Percentiles rank a stretch among this genome's conserved stretches.
Evolutionary conservation across 2,888 invertebrate species (phyloP).

Genomic region (Lathronympha strigana): DNA sequence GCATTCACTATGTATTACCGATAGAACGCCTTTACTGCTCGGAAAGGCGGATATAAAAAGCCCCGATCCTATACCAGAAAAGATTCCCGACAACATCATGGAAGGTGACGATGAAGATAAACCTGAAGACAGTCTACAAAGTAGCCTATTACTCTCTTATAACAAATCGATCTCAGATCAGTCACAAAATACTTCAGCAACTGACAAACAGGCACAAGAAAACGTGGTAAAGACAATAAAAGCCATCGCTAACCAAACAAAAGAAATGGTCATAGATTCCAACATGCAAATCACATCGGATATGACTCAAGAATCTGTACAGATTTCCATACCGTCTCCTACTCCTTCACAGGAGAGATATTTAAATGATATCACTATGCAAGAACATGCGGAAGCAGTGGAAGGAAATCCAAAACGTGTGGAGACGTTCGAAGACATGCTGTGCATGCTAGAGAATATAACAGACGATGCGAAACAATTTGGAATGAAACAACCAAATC

Average conservation of each 20-base stretch:
- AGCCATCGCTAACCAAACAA: constrained; percentile 82
- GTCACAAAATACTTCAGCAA: constrained; percentile 51
- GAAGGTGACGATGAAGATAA: constrained; percentile 79
- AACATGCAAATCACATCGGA: constrained; percentile 84
- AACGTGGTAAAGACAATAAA: constrained; percentile 81
- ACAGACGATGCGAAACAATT: constrained; percentile 72
- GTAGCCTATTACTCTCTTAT: constrained; percentile 66
- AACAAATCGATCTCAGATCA: constrained; percentile 63
- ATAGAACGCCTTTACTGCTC: constrained; percentile 71
- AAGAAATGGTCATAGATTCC: constrained; percentile 82
- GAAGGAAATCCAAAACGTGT: constrained; percentile 84
- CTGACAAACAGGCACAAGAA: constrained; percentile 63
- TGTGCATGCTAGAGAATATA: constrained; percentile 88
- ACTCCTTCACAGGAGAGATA: constrained; percentile 87
- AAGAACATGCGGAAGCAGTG: constrained; percentile 81
- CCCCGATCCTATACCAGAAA: constrained; percentile 79
- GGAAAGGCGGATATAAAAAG: constrained; percentile 80
- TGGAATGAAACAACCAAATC: constrained; percentile 59
- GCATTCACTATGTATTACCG: constrained; percentile 69
- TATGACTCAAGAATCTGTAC: constrained; percentile 85
- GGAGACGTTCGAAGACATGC: constrained; percentile 87
- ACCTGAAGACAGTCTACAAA: constrained; percentile 69
- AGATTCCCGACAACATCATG: constrained; percentile 80
- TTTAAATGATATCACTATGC: constrained; percentile 85
- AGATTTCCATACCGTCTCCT: constrained; percentile 87